Base-by-base conservation (phyloP, 2,888 invertebrate species). In the Leptopilina myrica region DNA sequence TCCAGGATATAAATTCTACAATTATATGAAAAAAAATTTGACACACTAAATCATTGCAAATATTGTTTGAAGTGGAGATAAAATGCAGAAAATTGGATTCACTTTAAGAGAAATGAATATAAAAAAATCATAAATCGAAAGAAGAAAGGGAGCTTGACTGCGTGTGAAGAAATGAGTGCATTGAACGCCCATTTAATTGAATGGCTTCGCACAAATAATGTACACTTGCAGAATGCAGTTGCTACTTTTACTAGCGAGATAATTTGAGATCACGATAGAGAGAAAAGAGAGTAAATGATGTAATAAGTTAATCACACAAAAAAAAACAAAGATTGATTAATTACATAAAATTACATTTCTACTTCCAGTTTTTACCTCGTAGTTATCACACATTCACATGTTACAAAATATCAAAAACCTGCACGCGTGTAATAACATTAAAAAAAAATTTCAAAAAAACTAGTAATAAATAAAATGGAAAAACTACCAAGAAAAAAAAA, bases 201-300 rank as follows among this genome's bases (percentile, higher is more conserved):
- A 69, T 33, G 53, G 53, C 69, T 53, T 53, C 14, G 11, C 53
- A 11, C 53, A 53, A 49, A 53, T 53, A 53, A 64, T 69, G 69
- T 49, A 26, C 69, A 69, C 49, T 33, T 53, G 26, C 26, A 69
- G 26, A 26, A 43, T 43, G 26, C 12, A 8, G 64, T 14, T 53
- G 53, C 53, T 69, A 49, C 20, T 69, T 69, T 69, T 53, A 11
- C 69, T 53, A 3, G 26, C 20, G 15, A 33, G 49, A 69, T 53
- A 69, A 69, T 69, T 69, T 49, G 14, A 49, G 53, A 69, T 53
- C 69, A 26, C 8, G 49, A 20, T 26, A 53, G 14, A 64, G 67
- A 15, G 49, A 49, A 33, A 14, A 64, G 14, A 69, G 53, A 69
- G 69, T 69, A 69, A 69, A 69, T 53, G 49, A 69, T 69, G 26